Conservation (phyloP, 2,888 invertebrate species). For the Pristionchus mayeri region DNA sequence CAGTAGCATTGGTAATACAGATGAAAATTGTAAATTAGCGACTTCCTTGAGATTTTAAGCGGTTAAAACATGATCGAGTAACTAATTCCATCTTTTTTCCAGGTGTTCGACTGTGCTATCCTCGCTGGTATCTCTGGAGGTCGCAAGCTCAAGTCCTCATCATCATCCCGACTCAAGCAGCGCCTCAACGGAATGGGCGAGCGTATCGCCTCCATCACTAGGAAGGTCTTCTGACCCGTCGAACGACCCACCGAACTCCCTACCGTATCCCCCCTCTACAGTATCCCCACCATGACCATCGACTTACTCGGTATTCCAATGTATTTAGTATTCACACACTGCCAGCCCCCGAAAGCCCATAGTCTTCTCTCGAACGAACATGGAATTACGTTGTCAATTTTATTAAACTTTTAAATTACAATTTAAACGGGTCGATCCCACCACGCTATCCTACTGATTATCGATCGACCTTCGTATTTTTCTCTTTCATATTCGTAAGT, state of each 20-base stretch:
- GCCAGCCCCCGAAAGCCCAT: neutral
- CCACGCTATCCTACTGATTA: neutral
- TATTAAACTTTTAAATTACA: neutral
- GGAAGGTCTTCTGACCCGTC: constrained; percentile 39
- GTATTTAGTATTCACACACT: constrained; percentile 28
- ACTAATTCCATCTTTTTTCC: no score
- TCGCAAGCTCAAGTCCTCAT: neutral
- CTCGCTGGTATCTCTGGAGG: constrained; percentile 65
- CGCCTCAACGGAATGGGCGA: constrained; percentile 52
- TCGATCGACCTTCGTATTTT: neutral
- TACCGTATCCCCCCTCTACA: neutral
- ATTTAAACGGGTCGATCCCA: constrained; percentile 17
- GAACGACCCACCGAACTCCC: neutral
- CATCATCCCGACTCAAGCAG: constrained; percentile 57
- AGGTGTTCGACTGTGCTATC: constrained; percentile 74
- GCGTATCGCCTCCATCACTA: constrained; percentile 42
- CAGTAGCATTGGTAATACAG: no score
- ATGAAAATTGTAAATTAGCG: neutral
- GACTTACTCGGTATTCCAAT: neutral
- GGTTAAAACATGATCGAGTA: no score
- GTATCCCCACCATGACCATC: constrained; percentile 35
- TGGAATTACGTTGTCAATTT: neutral
- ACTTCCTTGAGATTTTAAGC: no score
- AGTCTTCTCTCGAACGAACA: constrained; percentile 20
- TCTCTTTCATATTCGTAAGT: neutral